A percentile compares a stretch with the other conserved stretches of the same genome.
These are phyloP conservation scores for Drosophila flavopinicola DNA, from an alignment of 2,888 invertebrate species.

Conservation along the genomic window DNA sequence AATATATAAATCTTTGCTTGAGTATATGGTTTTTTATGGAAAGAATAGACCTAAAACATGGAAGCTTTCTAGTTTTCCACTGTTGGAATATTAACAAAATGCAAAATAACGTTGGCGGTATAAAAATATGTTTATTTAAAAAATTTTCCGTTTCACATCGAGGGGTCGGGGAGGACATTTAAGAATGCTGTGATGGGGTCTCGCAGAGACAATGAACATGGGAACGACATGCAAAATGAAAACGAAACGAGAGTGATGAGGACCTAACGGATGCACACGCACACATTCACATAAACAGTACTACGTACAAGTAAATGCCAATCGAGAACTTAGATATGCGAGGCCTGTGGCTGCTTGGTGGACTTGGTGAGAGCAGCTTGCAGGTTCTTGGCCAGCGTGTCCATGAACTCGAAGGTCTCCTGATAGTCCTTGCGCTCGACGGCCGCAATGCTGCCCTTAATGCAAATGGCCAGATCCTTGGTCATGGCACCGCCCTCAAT, in stretches of 20 bases:
- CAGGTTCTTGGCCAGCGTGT: slow-evolving; percentile 96
- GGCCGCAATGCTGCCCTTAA: slow-evolving; percentile 96
- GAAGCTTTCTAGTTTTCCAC: no score
- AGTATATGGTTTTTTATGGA: no score
- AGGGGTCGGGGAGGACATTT: slow-evolving; percentile 9
- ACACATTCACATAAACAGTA: slow-evolving; percentile 10
- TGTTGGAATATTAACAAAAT: no score
- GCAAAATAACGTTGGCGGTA: slow-evolving; percentile 42
- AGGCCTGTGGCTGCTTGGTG: slow-evolving; percentile 30
- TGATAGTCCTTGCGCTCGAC: slow-evolving; percentile 91
- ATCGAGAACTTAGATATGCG: slow-evolving; percentile 52
- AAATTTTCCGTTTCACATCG: slow-evolving; percentile 37
- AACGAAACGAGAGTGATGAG: slow-evolving; percentile 5
- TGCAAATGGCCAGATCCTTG: slow-evolving; percentile 98
- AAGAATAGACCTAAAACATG: no score
- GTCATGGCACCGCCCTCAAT: slow-evolving; percentile 98
- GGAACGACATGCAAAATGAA: slow-evolving; percentile 23
- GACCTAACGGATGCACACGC: slow-evolving; percentile 14
- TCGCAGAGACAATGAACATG: slow-evolving; percentile 71
- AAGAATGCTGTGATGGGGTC: slow-evolving; percentile 47
- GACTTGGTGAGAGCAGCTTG: slow-evolving; percentile 74
- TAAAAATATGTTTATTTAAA: slow-evolving; percentile 69
- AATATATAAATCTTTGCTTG: no score
- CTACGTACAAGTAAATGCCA: slow-evolving; percentile 31
- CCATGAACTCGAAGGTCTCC: slow-evolving; percentile 98